Conservation (phyloP, 2,888 invertebrate species). For the Drosophila multiciliata region DNA sequence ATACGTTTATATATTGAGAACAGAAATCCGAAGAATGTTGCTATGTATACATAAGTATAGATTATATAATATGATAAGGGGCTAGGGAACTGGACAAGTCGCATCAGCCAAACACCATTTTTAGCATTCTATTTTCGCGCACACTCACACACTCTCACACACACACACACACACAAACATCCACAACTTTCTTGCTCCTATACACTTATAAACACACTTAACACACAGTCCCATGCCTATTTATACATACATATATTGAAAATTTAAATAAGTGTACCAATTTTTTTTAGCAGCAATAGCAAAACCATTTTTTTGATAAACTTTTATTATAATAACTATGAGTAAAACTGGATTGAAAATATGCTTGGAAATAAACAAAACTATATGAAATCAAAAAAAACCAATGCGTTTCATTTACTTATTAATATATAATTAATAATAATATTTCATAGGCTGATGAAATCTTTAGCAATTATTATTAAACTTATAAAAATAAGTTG, state of each 20-base stretch:
- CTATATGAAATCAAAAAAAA: constrained; percentile 44
- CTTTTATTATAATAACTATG: constrained; percentile 67
- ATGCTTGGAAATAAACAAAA: constrained; percentile 70
- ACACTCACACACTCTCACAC: neutral
- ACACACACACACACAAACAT: neutral
- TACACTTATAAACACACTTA: constrained; percentile 13
- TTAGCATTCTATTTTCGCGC: constrained; percentile 42
- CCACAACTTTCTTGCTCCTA: constrained; percentile 11
- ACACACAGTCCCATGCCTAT: constrained; percentile 33
- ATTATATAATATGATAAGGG: constrained; percentile 44
- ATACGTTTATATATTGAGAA: constrained; percentile 28
- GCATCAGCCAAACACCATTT: constrained; percentile 30
- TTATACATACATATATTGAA: constrained; percentile 47
- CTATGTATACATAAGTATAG: constrained; percentile 42
- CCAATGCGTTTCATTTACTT: constrained; percentile 9
- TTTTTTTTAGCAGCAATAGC: constrained; percentile 61
- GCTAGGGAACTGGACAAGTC: constrained; percentile 33
- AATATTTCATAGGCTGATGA: no score
- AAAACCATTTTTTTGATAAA: constrained; percentile 69
- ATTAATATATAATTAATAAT: neutral
- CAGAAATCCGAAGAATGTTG: constrained; percentile 45
- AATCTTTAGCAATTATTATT: neutral
- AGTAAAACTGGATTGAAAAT: constrained; percentile 63
- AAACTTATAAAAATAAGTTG: neutral
- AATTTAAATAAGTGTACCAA: constrained; percentile 55